Evolutionary conservation across 2,888 invertebrate genomes (phyloP), one percentile per base, ranked within the genome.

Genomic region (Drosophila anomalata): DNA sequence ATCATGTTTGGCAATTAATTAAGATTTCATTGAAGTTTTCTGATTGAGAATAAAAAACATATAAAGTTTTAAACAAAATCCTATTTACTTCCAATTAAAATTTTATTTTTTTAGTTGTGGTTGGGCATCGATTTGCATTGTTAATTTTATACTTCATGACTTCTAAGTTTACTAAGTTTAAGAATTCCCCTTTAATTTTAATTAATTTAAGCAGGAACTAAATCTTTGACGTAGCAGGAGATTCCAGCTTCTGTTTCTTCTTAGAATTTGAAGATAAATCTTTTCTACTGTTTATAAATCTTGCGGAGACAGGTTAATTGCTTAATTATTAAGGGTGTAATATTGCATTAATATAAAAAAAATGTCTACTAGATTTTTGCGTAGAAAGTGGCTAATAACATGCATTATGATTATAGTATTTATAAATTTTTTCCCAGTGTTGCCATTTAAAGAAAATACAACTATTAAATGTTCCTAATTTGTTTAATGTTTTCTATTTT

Each of bases 301-400:
- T 65, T 22, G 36, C 48, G 50, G 29, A 31, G 80, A 71, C 77
- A 62, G 44, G 26, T 48, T 70, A 77, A 86, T 82, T 82, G 70
- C 29, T 31, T 50, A 68, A 69, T 68, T 36, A 42, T 36, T 51
- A 29, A 42, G 26, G 9, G n/a, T 26, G 39, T 24, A n/a, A 17
- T 12, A n/a, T n/a, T n/a, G 29, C 22, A n/a, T n/a, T n/a, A n/a
- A 24, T 14, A 33, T 39, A 26, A 24, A 17, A 0, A 7, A 39
- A 31, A 11, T 17, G 4, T 17, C 6, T 22, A 17, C 39, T 12
- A 2, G 3, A 14, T 51, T 33, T 44, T 14, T 2, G 29, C 26
- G 7, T 22, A 11, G 14, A 60, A 41, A 17, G 22, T n/a, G 2
- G 9, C 11, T 8, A 0, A 12, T 12, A 26, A 14, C 36, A 14